Percentiles rank a stretch among this genome's conserved stretches.
phyloP scores from a whole-genome alignment of 92 coral and sea anemone species.

The Porites cylindrica region DNA sequence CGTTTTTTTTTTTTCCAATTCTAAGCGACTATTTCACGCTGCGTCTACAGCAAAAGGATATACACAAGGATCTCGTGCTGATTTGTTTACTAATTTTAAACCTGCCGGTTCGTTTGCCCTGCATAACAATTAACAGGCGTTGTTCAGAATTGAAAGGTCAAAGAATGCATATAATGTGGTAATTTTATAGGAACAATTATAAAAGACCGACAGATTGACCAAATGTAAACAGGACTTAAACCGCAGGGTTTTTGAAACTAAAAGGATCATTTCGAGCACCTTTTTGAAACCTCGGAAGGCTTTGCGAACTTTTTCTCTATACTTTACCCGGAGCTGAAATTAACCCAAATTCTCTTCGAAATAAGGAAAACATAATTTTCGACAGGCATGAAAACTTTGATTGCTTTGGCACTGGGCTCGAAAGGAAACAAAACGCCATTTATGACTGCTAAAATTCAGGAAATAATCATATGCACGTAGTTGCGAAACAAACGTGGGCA shows the following conservation, averaged over 20 bases:
- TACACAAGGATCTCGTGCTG: too few relatives aligned
- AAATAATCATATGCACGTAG: background rate
- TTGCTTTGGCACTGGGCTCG: background rate
- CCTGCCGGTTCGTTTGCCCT: background rate
- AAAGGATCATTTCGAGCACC: background rate
- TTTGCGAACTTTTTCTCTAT: background rate
- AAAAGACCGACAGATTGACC: background rate
- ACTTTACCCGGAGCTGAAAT: background rate
- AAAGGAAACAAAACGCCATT: background rate
- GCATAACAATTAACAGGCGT: background rate
- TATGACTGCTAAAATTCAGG: conserved; percentile 2
- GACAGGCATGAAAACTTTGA: background rate
- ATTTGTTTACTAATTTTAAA: too few relatives aligned
- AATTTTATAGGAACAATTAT: background rate
- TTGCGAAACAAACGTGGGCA: conserved; percentile 7
- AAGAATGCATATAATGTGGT: background rate
- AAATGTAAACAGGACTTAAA: conserved; percentile 23
- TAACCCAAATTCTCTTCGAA: background rate
- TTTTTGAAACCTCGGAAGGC: background rate
- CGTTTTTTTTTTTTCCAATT: too few relatives aligned
- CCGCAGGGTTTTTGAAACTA: background rate
- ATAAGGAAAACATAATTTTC: background rate
- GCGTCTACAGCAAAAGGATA: too few relatives aligned
- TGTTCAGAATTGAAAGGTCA: background rate
- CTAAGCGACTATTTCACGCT: too few relatives aligned